Evolutionary conservation across 1,140 invertebrate species (phyloP).

Genomic region (Zaprionus camerounensis): DNA sequence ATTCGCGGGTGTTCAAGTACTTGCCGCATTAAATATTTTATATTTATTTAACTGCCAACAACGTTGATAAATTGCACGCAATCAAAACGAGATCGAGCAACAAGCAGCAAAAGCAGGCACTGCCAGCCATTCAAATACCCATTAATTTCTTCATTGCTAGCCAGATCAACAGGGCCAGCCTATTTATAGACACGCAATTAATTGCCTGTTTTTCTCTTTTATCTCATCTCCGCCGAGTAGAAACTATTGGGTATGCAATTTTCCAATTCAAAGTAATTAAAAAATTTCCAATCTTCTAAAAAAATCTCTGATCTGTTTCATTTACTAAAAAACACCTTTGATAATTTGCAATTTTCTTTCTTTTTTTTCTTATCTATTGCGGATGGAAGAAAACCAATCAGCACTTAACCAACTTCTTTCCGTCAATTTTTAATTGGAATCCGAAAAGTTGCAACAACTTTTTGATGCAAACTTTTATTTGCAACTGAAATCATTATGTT

Average conservation of each 20-base stretch:
- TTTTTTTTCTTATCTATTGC: not conserved
- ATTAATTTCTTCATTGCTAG: not conserved
- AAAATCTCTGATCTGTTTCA: not conserved
- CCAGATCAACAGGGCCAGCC: not conserved
- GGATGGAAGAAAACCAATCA: not conserved
- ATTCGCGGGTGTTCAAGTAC: slow-evolving; percentile 19
- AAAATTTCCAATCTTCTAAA: not conserved
- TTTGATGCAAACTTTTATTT: not conserved
- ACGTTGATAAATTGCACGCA: not conserved
- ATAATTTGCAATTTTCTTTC: not conserved
- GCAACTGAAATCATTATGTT: not conserved
- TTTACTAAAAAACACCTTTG: not conserved
- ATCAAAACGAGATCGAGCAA: not conserved
- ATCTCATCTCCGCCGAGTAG: not conserved
- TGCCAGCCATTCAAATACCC: not conserved
- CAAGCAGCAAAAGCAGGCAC: not conserved
- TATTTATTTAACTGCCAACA: slow-evolving; percentile 22
- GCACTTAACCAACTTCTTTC: not conserved
- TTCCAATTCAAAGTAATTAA: slow-evolving; percentile 1
- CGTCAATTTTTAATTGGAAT: slow-evolving; percentile 7
- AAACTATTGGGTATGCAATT: not conserved
- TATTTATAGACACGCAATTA: not conserved
- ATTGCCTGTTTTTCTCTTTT: not conserved
- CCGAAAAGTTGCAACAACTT: slow-evolving; percentile 2
- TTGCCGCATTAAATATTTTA: slow-evolving; percentile 34